Evolutionary conservation across 2,113 vertebrate genomes (phyloP).

Genomic region (Phyllostomus discolor): DNA sequence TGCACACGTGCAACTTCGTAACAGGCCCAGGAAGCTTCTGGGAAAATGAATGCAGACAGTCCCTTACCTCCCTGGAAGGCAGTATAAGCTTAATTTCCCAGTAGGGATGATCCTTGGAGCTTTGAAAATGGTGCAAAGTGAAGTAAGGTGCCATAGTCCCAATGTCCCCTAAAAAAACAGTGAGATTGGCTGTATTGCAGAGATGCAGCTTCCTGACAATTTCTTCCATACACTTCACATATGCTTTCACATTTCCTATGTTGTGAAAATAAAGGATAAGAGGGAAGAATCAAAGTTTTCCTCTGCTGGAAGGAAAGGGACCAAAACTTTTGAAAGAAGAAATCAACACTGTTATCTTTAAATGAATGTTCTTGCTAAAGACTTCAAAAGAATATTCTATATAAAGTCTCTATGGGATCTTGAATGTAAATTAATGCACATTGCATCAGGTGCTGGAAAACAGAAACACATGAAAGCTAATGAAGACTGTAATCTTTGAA

Average conservation of each 20-base stretch:
- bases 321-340: background rate
- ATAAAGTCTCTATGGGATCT: background rate
- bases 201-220: background rate
- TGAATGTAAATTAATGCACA: background rate
- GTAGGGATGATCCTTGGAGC: background rate
- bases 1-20: background rate
- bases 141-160: background rate
- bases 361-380: background rate
- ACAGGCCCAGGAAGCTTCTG: background rate
- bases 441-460: background rate
- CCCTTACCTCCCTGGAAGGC: background rate
- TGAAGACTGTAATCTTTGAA: background rate
- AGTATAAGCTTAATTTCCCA: background rate
- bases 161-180: background rate
- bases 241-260: background rate
- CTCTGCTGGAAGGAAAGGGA: background rate
- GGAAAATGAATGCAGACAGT: background rate
- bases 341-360: background rate
- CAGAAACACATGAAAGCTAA: background rate
- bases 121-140: background rate
- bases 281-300: background rate
- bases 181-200: background rate
- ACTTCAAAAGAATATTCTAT: constrained; percentile 3
- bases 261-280: background rate
- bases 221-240: background rate